phyloP scores from a whole-genome alignment of 1,140 invertebrate genomes.

The Neotoxoptera formosana region DNA sequence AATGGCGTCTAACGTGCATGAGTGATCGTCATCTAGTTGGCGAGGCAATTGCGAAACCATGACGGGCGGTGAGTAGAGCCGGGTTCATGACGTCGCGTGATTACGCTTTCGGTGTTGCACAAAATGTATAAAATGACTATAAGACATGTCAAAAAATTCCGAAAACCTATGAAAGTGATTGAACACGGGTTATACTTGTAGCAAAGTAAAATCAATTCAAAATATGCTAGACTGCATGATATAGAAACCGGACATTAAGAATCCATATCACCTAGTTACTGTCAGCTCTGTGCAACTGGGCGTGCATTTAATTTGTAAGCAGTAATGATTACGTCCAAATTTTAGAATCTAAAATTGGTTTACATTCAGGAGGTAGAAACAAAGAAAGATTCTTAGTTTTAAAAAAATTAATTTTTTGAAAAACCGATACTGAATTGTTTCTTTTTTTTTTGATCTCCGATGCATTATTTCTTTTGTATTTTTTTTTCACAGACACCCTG shows the following conservation, averaged over 20 bases:
- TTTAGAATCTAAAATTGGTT: not conserved
- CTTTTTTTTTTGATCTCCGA: not conserved
- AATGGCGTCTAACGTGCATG: no score
- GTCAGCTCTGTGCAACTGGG: not conserved
- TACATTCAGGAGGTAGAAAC: not conserved
- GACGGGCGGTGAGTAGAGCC: no score
- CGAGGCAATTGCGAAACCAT: no score
- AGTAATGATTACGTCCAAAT: not conserved
- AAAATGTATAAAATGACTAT: no score
- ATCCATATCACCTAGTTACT: not conserved
- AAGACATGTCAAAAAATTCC: no score
- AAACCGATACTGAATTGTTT: not conserved
- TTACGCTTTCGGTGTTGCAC: no score
- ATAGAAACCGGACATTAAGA: not conserved
- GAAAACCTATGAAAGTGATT: no score
- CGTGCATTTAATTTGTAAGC: not conserved
- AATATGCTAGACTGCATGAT: not conserved
- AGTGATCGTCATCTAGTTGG: no score
- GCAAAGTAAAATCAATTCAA: not conserved
- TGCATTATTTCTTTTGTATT: not conserved
- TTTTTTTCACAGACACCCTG: not conserved
- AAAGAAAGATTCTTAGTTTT: not conserved
- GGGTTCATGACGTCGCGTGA: no score
- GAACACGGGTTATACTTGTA: no score
- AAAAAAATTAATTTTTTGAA: not conserved